phyloP scores from a whole-genome alignment of 2,888 invertebrate species.

The Hyposoter dolosus region DNA sequence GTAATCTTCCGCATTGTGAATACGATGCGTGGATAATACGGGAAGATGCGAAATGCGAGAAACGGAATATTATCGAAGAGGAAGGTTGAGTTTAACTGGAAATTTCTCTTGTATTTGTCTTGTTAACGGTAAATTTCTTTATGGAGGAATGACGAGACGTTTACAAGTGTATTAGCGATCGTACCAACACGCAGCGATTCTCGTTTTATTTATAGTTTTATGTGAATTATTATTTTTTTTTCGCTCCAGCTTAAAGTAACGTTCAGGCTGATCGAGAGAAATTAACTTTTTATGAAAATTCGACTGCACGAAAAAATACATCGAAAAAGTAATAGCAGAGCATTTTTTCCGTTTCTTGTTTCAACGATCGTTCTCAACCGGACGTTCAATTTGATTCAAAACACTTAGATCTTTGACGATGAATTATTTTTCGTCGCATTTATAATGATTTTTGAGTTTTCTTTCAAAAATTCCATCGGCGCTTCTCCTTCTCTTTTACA shows the following conservation, averaged over 20 bases:
- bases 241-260: slow-evolving; percentile 2
- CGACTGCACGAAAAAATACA: not conserved
- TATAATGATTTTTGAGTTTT: not conserved
- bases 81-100: slow-evolving; percentile 48
- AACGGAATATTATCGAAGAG: slow-evolving; percentile 65
- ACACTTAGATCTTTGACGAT: not conserved
- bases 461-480: no score
- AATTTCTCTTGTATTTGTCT: slow-evolving; percentile 47
- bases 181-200: slow-evolving; percentile 26
- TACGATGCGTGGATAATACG: slow-evolving; percentile 35
- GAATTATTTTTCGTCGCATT: not conserved
- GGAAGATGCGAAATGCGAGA: slow-evolving; percentile 56
- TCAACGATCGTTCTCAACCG: not conserved
- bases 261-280: not conserved
- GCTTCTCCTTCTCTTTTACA: not conserved
- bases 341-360: not conserved
- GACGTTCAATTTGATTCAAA: not conserved
- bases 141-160: slow-evolving; percentile 66
- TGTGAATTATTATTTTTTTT: slow-evolving; percentile 3
- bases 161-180: slow-evolving; percentile 60
- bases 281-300: slow-evolving; percentile 19
- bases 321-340: not conserved
- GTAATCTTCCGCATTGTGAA: slow-evolving; percentile 25
- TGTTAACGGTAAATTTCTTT: slow-evolving; percentile 69
- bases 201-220: slow-evolving; percentile 31